These are phyloP conservation scores for Gobio gobio DNA, from an alignment of 2,113 vertebrate species.

Conservation along the genomic window DNA sequence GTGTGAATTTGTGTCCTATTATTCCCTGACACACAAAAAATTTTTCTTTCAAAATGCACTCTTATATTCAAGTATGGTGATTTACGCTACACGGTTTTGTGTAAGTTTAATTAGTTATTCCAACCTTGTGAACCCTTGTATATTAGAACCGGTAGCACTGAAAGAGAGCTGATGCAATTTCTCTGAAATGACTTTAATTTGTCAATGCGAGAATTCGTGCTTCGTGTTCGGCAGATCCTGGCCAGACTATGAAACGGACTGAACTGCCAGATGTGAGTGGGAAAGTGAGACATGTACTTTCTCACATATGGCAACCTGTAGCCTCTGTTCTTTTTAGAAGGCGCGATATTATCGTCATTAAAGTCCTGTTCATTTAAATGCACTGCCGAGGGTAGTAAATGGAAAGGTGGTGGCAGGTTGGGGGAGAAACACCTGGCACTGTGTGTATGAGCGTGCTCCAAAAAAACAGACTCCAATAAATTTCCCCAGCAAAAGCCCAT, in stretches of 20 bases:
- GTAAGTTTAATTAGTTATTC: conserved; percentile 12
- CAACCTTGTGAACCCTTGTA: conserved; percentile 8
- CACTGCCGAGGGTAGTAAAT: conserved; percentile 43
- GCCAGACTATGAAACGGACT: conserved; percentile 65
- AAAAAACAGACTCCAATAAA: conserved; percentile 75
- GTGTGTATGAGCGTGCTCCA: conserved; percentile 39
- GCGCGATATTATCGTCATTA: conserved; percentile 46
- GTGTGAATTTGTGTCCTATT: conserved; percentile 32
- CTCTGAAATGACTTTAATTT: conserved; percentile 73
- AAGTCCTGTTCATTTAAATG: conserved; percentile 43
- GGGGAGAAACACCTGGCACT: conserved; percentile 59
- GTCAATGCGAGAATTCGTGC: conserved; percentile 73
- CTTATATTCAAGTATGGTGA: not conserved
- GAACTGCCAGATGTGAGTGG: conserved; percentile 69
- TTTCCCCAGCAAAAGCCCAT: conserved; percentile 74
- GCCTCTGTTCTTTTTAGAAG: conserved; percentile 29
- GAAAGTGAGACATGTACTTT: conserved; percentile 51
- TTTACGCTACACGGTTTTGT: not conserved
- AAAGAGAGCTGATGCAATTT: conserved; percentile 71
- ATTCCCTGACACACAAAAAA: conserved; percentile 10
- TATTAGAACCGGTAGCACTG: conserved; percentile 62
- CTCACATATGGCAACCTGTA: conserved; percentile 44
- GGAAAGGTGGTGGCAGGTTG: conserved; percentile 58
- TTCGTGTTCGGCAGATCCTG: conserved; percentile 60
- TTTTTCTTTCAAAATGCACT: conserved; percentile 29